Evolutionary conservation across 1,140 invertebrate species (phyloP).

Genomic region (Vollenhovia emeryi): DNA sequence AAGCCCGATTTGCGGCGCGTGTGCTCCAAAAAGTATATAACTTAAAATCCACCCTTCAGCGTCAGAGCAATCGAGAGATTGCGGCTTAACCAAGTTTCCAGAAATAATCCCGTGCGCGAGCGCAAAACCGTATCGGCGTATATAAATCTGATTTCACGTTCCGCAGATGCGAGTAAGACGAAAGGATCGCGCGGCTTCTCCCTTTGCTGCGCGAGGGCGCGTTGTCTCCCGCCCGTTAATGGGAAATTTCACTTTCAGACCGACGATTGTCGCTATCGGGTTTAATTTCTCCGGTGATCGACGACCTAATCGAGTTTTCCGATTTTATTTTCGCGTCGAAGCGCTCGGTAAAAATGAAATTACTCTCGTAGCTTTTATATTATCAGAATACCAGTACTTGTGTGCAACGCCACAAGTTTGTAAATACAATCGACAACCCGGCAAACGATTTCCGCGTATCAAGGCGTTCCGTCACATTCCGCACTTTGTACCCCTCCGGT

Average conservation of each 20-base stretch:
- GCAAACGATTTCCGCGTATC: neutral
- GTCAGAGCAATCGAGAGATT: slow-evolving; percentile 34
- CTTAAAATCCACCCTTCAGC: slow-evolving; percentile 11
- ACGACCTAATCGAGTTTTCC: slow-evolving; percentile 5
- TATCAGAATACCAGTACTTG: neutral
- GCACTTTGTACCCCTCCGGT: slow-evolving; percentile 1
- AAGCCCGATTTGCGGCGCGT: slow-evolving; percentile 2
- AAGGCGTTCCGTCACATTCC: neutral
- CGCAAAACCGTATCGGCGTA: slow-evolving; percentile 51
- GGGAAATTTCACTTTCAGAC: slow-evolving; percentile 59
- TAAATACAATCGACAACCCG: neutral
- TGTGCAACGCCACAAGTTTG: neutral
- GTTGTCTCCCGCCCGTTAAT: neutral
- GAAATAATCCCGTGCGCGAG: slow-evolving; percentile 63
- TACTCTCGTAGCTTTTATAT: neutral
- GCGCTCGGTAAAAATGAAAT: neutral
- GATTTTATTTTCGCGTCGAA: neutral
- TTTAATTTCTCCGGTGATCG: neutral
- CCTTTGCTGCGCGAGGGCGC: neutral
- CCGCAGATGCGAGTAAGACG: slow-evolving; percentile 24
- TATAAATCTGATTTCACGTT: slow-evolving; percentile 65
- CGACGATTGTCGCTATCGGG: slow-evolving; percentile 25
- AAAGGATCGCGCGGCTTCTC: slow-evolving; percentile 14
- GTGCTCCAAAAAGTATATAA: slow-evolving; percentile 15
- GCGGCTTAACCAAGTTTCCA: slow-evolving; percentile 54